A percentile compares a stretch with the other conserved stretches of the same genome.
Conservation (phyloP, 2,797 vertebrate species). For the Chelonia mydas region DNA sequence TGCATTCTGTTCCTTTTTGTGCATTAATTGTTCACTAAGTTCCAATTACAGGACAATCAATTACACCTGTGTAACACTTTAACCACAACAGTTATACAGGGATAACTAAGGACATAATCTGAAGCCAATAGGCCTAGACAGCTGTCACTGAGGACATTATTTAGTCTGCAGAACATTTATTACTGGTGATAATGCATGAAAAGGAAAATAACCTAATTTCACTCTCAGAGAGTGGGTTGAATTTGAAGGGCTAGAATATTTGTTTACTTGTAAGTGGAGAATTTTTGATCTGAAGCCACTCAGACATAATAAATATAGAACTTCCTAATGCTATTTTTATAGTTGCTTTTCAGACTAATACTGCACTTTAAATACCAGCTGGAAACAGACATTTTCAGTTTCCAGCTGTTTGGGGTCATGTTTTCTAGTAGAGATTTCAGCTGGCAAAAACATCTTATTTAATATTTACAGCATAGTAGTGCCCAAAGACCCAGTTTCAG, state of each 20-base stretch:
- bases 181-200: fast-evolving
- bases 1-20: not conserved
- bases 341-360: not conserved
- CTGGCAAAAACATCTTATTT: not conserved
- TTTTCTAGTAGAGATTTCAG: not conserved
- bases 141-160: fast-evolving
- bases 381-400: not conserved
- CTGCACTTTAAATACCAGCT: not conserved
- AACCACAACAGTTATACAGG: not conserved
- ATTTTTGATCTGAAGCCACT: conserved; percentile 18
- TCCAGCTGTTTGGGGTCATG: not conserved
- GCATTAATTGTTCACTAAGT: not conserved
- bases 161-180: not conserved
- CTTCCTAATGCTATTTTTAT: not conserved
- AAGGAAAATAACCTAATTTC: not conserved
- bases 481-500: not conserved
- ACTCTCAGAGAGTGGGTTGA: not conserved
- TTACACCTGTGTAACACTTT: fast-evolving
- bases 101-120: fast-evolving
- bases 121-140: not conserved
- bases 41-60: not conserved
- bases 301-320: not conserved
- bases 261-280: not conserved
- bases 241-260: not conserved
- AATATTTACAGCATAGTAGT: not conserved